phyloP scores from a whole-genome alignment of 1,140 invertebrate species.

The Achatina immaculata region DNA sequence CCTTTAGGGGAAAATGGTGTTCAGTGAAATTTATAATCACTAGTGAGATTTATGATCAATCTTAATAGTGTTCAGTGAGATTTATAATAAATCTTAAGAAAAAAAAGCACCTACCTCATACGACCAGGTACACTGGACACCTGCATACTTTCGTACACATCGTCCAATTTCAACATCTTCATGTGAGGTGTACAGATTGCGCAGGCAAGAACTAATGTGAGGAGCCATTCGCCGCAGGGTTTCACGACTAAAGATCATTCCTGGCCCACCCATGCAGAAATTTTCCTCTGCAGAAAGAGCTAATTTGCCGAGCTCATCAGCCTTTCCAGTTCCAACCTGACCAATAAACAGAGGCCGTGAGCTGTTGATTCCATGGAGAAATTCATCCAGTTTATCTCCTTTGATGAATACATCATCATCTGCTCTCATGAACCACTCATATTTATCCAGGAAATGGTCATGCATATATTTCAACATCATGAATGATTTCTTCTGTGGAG shows the following conservation, averaged over 20 bases:
- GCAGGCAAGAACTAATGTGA: slow-evolving; percentile 83
- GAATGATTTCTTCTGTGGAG: slow-evolving; percentile 98
- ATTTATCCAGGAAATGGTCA: slow-evolving; percentile 90
- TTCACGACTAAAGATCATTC: slow-evolving; percentile 81
- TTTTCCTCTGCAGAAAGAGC: slow-evolving; percentile 94
- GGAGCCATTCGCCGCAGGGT: slow-evolving; percentile 72
- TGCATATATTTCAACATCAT: slow-evolving; percentile 99
- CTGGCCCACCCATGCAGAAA: slow-evolving; percentile 99
- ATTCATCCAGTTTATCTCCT: slow-evolving; percentile 85
- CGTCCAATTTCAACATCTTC: slow-evolving; percentile 98
- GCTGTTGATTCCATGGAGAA: slow-evolving; percentile 92
- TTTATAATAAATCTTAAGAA: not conserved
- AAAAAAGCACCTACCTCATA: slow-evolving; percentile 86
- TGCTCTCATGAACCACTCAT: slow-evolving; percentile 97
- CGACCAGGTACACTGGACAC: slow-evolving; percentile 97
- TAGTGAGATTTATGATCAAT: no score
- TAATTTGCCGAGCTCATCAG: slow-evolving; percentile 90
- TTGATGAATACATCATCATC: slow-evolving; percentile 98
- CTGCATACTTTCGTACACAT: slow-evolving; percentile 92
- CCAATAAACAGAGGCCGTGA: slow-evolving; percentile 85
- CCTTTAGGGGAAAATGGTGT: no score
- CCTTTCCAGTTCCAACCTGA: slow-evolving; percentile 77
- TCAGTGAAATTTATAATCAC: no score
- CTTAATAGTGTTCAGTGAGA: no score
- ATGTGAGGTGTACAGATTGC: slow-evolving; percentile 94